Evolutionary conservation across 92 coral and sea anemone species (phyloP), one percentile per base, ranked within the genome.

Genomic region (Palythoa grandiflora): DNA sequence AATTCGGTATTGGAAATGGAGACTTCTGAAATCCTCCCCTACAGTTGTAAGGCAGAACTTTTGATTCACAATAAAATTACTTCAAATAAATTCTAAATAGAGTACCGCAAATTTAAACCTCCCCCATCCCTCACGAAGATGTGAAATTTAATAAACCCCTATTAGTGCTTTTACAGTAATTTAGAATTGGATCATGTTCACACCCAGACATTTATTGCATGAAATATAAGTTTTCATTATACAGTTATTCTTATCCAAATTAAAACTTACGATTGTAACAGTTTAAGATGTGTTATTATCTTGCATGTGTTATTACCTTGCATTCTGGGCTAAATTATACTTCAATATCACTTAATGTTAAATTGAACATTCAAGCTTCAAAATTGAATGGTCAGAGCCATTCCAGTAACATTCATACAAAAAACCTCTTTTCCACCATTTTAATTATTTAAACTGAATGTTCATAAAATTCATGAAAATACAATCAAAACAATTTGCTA

Each of bases 21-120:
- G 57, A 77, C 87, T 84, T 71, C 84, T 68, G 71, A 88, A 88
- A 52, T 76, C 65, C 61, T 88, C 88, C 36, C 91, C 88, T 88
- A 63, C 37, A 63, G 70, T 63, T 63, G 70, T 63, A 63, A 63
- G 0, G 28, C 28, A 63, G 70, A 19, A 63, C 70, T 63, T 63
- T 63, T 63, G 70, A 63, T 63, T 63, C 70, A 63, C 37, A 28
- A 63, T 63, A 63, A 63, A 63, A 63, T 63, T 63, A 63, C 70
- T 63, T 63, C 70, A 63, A 63, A 63, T 63, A 63, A 2, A 63
- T 63, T 63, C 70, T 63, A 16, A 63, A 63, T 63, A 63, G 35
- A 63, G 70, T 63, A 63, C 70, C 70, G 44, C 47, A 70, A 70
- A 37, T 70, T 36, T 37, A 70, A 70, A 19, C 75, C 47, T 19